A percentile compares a stretch with the other conserved stretches of the same genome.
Evolutionary conservation across 2,113 vertebrate species (phyloP).

Genomic region (Pachyramphus minor): DNA sequence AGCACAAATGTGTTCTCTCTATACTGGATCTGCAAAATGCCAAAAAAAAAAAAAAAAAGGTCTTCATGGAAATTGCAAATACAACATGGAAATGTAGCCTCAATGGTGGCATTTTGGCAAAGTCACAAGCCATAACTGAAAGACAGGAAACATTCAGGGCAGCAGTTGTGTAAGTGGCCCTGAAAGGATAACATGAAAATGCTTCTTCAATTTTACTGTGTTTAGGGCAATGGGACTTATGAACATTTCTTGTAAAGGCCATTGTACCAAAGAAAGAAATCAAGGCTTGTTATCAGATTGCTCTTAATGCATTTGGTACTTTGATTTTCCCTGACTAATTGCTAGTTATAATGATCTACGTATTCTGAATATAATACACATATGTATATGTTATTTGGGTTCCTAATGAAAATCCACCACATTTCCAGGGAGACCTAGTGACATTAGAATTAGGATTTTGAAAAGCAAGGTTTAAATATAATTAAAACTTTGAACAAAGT

Average conservation of each 20-base stretch:
- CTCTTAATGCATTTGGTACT: background rate
- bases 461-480: background rate
- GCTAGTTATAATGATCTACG: background rate
- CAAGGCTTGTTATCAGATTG: background rate
- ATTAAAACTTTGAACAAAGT: background rate
- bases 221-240: background rate
- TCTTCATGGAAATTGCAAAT: background rate
- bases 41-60: accelerated
- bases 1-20: background rate
- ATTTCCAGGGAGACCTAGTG: background rate
- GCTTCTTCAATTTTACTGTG: background rate
- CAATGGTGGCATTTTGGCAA: background rate
- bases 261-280: background rate
- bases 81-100: background rate
- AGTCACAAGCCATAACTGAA: background rate
- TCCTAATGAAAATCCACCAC: background rate
- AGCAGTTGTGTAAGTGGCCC: background rate
- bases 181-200: background rate
- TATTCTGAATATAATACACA: background rate
- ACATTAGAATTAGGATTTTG: background rate
- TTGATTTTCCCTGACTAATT: background rate
- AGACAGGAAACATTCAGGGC: background rate
- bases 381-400: background rate
- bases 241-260: background rate
- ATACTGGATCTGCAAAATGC: background rate